Base-by-base conservation (phyloP, 2,888 invertebrate species). In the Dolichopus griseipennis region DNA sequence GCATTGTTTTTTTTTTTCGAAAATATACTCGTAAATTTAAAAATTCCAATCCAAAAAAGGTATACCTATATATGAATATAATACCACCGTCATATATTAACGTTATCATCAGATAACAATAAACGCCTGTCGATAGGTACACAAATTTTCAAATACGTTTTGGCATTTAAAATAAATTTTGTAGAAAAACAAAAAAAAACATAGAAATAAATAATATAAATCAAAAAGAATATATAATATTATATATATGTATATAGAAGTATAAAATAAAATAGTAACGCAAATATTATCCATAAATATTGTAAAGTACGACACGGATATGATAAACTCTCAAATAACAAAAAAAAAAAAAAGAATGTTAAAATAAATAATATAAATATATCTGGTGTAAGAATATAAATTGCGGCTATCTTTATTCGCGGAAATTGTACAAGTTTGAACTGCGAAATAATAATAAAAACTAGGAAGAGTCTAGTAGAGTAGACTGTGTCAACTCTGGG, bases 361-460 rank as follows among this genome's bases (percentile, higher is more conserved):
- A 6, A n/a, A n/a, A n/a, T n/a, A n/a, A n/a, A n/a, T n/a, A n/a
- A n/a, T n/a, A n/a, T n/a, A n/a, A n/a, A n/a, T n/a, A n/a, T n/a
- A n/a, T n/a, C n/a, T n/a, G n/a, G n/a, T 43, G 12, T 15, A 43
- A 7, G 43, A 10, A 15, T 10, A 43, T 43, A 43, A 43, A 43
- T 43, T 52, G 52, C 52, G 52, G 52, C 52, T 52, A 52, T 52
- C 52, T 52, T 52, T 52, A 52, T 52, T 52, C 52, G 52, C 52
- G 52, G 52, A 52, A 52, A 52, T 52, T 52, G 52, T 52, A 52
- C 52, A 52, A 12, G 52, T 52, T 2, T 52, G 15, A 52, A 52
- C 18, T 52, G 18, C 52, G 41, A 9, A 9, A 41, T 12, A 41
- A 41, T 6, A 41, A 41, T 6, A 41, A n/a, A n/a, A n/a, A n/a